Evolutionary conservation across 2,113 vertebrate genomes (phyloP).

Genomic region (Aphyosemion australe): DNA sequence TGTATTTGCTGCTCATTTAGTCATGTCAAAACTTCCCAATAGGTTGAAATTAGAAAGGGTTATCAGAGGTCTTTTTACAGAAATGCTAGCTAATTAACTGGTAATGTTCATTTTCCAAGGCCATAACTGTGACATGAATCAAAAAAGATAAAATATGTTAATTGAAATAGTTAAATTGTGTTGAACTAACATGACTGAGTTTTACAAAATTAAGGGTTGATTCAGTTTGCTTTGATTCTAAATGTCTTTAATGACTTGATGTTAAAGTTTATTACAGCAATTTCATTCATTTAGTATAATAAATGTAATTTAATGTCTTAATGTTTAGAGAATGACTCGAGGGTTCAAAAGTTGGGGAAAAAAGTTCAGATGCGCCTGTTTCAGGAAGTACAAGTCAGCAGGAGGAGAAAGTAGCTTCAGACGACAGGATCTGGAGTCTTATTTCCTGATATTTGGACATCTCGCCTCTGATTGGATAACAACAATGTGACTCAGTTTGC

Average conservation of each 20-base stretch:
- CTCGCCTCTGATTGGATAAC: too few species aligned
- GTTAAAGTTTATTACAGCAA: background rate
- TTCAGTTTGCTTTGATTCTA: background rate
- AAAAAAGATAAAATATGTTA: constrained; percentile 25
- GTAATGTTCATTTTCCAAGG: constrained; percentile 45
- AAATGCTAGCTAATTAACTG: constrained; percentile 62
- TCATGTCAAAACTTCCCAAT: background rate
- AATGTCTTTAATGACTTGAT: background rate
- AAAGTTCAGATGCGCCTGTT: too few species aligned
- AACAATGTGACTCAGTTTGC: too few species aligned
- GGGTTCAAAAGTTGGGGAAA: too few species aligned
- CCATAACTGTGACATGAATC: background rate
- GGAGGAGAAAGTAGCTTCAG: too few species aligned
- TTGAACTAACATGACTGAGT: background rate
- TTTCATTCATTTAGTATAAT: too few species aligned
- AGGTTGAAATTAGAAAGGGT: background rate
- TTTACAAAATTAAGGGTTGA: too few species aligned
- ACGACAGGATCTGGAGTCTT: too few species aligned
- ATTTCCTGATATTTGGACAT: too few species aligned
- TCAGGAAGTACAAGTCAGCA: too few species aligned
- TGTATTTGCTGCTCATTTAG: background rate
- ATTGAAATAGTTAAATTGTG: constrained; percentile 16
- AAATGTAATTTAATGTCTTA: background rate
- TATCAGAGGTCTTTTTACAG: constrained; percentile 60
- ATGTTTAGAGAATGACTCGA: too few species aligned